These are phyloP conservation scores for Orthosia gracilis DNA, from an alignment of 2,888 invertebrate species.

Conservation along the genomic window DNA sequence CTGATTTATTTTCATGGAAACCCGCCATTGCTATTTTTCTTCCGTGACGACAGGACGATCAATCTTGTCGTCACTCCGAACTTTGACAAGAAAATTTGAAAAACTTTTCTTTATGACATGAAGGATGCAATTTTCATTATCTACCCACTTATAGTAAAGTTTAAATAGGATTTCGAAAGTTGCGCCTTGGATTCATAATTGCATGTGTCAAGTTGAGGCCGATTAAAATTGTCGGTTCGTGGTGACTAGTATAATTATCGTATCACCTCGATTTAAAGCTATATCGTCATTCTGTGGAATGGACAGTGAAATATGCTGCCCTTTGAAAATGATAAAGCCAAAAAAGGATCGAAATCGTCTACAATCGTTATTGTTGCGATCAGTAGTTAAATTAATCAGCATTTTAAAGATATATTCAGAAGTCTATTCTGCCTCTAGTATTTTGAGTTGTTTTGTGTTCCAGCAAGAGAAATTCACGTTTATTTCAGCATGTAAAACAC, in stretches of 20 bases:
- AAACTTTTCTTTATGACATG: constrained; percentile 72
- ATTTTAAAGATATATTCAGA: background rate
- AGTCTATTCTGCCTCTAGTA: background rate
- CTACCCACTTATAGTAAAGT: constrained; percentile 55
- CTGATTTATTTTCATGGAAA: constrained; percentile 37
- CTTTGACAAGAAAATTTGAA: constrained; percentile 77
- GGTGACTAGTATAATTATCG: constrained; percentile 27
- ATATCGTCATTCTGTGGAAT: constrained; percentile 24
- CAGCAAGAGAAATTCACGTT: background rate
- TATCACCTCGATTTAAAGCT: constrained; percentile 1
- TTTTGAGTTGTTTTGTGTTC: background rate
- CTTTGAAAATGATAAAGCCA: constrained; percentile 17
- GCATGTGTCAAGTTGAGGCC: constrained; percentile 55
- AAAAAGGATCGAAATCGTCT: background rate
- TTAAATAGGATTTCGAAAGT: constrained; percentile 68
- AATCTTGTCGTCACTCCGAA: constrained; percentile 75
- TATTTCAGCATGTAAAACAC: background rate
- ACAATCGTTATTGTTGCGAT: background rate
- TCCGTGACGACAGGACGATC: constrained; percentile 77
- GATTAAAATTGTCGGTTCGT: constrained; percentile 50
- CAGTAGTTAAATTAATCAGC: background rate
- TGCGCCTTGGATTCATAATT: constrained; percentile 69
- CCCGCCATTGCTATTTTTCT: constrained; percentile 56
- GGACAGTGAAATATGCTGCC: constrained; percentile 17
- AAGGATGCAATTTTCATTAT: constrained; percentile 73